Base-by-base conservation (phyloP, 2,113 vertebrate species). In the Chrysochloris asiatica region DNA sequence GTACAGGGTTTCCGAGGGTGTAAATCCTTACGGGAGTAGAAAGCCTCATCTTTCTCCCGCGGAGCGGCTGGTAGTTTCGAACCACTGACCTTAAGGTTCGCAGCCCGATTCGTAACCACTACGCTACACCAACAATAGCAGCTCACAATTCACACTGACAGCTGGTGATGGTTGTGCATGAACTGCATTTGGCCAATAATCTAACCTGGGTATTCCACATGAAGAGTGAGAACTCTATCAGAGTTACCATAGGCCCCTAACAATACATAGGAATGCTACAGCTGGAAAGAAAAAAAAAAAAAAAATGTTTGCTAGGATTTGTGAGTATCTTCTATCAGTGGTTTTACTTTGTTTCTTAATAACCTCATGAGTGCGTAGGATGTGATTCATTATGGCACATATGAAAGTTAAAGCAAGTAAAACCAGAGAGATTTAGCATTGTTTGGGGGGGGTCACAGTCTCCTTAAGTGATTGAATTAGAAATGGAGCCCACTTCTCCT, bases 381-480 rank as follows among this genome's bases (percentile, higher is more conserved):
- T 13, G 63, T 36, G 30, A 54, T 30, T 69, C 82, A 76, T 72
- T 72, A 71, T 72, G 56, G n/a, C 7, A 4, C 13, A 92, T 77
- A 41, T 93, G n/a, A 59, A 48, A 72, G 38, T 76, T 72, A 72
- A 71, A 83, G 30, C 43, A 86, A 89, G 65, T 83, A 63, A 54
- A 83, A 81, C 11, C 45, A 78, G 48, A 41, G 4, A 5, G 5
- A 8, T 88, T 78, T 69, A 33, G 22, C 16, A 38, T 73, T 41
- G 50, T 88, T 6, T 43, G 77, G 21, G 33, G 77, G 21, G 33
- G 17, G 36, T 87, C 36, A 82, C 24, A 75, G 2, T 48, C 2
- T 71, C 43, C 6, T 30, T 30, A 76, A 72, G 36, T 43, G 16
- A 11, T 19, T 91, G 65, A 45, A 2, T 73, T 73, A 93, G 79